phyloP scores from a whole-genome alignment of 2,113 vertebrate species.

The Balaenoptera acutorostrata region DNA sequence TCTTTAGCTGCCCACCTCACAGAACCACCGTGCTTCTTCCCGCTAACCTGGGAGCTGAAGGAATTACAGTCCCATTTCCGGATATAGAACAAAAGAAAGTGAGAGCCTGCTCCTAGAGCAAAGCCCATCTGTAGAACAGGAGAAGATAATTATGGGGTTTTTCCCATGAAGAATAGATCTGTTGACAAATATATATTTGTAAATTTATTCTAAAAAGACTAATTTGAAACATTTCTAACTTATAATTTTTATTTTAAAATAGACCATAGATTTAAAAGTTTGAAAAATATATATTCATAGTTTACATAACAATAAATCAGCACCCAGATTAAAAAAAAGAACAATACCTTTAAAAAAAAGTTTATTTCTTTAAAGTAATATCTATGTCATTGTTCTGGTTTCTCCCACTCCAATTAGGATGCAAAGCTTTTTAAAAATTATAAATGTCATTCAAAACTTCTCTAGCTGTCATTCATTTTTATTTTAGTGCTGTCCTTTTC shows the following conservation, averaged over 20 bases:
- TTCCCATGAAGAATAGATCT: background rate
- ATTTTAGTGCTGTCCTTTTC: conserved; percentile 39
- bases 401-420: background rate
- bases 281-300: background rate
- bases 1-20: background rate
- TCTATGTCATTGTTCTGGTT: conserved; percentile 9
- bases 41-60: background rate
- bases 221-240: background rate
- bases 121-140: background rate
- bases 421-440: conserved; percentile 33
- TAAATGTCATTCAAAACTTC: conserved; percentile 35
- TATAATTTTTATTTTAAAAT: background rate
- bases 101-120: background rate
- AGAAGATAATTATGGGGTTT: background rate
- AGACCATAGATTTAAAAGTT: background rate
- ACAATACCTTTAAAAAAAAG: background rate
- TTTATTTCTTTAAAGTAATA: conserved; percentile 21
- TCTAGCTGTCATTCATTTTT: conserved; percentile 39
- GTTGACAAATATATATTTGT: background rate
- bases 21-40: background rate
- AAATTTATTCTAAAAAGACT: background rate
- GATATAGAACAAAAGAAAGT: background rate
- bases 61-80: background rate
- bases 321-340: background rate
- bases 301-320: background rate